These are phyloP conservation scores for Ochropleura leucogaster DNA, from an alignment of 2,888 invertebrate species.

Conservation along the genomic window DNA sequence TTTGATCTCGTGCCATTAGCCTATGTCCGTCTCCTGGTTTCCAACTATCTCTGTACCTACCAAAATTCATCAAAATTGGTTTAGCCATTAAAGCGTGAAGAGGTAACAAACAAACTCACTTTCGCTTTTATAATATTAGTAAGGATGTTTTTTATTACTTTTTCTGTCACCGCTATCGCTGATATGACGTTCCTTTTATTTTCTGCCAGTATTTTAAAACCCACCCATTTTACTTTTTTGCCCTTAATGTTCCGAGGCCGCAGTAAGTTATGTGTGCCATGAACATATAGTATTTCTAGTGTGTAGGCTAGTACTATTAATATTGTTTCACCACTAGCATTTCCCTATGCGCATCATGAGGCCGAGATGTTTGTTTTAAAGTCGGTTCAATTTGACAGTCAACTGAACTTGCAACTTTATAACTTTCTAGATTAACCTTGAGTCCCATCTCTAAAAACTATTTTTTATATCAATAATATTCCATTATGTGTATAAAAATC, in stretches of 20 bases:
- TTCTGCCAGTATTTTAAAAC: not conserved
- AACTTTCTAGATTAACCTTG: not conserved
- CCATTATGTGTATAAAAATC: too few relatives aligned
- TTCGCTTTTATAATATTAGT: too few relatives aligned
- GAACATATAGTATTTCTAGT: not conserved
- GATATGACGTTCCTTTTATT: not conserved
- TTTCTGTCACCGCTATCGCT: not conserved
- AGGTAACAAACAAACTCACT: too few relatives aligned
- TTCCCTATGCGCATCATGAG: not conserved
- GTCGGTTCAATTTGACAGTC: not conserved
- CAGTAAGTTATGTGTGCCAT: not conserved
- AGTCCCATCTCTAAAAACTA: not conserved
- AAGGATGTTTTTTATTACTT: not conserved
- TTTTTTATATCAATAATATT: too few relatives aligned
- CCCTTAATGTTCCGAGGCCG: too few relatives aligned
- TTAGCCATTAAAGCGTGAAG: too few relatives aligned
- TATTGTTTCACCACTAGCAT: too few relatives aligned
- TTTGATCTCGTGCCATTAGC: too few relatives aligned
- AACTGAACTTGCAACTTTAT: not conserved
- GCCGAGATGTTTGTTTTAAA: not conserved
- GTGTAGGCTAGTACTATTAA: not conserved
- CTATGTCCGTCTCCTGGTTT: too few relatives aligned
- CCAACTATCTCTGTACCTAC: too few relatives aligned
- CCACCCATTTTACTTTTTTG: too few relatives aligned
- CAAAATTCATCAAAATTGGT: too few relatives aligned